Evolutionary conservation across 1,140 invertebrate species (phyloP), one percentile per base, ranked within the genome.

Genomic region (Liolophura sinensis): DNA sequence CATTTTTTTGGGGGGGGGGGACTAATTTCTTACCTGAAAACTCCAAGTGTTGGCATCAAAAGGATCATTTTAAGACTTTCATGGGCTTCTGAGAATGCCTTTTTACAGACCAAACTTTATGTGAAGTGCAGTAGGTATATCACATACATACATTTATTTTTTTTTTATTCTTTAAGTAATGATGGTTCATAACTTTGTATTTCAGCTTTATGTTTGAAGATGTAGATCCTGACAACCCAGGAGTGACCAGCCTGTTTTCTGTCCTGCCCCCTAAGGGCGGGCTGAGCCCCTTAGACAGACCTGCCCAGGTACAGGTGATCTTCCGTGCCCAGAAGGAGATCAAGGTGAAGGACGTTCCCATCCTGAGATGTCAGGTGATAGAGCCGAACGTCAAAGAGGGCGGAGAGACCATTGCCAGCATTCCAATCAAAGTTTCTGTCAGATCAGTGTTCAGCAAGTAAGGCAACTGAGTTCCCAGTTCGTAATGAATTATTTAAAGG

Each of bases 361-460:
- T 85, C 24, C 73, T 85, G 0, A 78, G 78, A 51, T 85, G 82
- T 63, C 78, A 82, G 59, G 83, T 85, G 7, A 84, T 83, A 57
- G 84, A 85, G 58, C 79, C 82, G n/a, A 77, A 70, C 61, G 67
- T 83, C 9, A 74, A 70, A 6, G 81, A 84, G 7, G 75, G 77
- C 47, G 81, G 80, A 3, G 80, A 82, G 62, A 71, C 78, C 18
- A 85, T 85, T 56, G 84, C 84, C 14, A 80, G 73, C 57, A 85
- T 85, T 27, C 84, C 84, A 15, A 78, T 85, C 64, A 84, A 83
- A 71, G 71, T 85, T 9, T 82, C 83, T 40, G 82, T 80, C 14
- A 79, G 79, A 62, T 71, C 82, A 50, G 76, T 83, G 22, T 84
- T 81, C 69, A 82, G 78, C 74, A 84, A 84, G 83, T 85, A 75